Base-by-base conservation (phyloP, 2,888 invertebrate species). In the Drosophila ustulata region DNA sequence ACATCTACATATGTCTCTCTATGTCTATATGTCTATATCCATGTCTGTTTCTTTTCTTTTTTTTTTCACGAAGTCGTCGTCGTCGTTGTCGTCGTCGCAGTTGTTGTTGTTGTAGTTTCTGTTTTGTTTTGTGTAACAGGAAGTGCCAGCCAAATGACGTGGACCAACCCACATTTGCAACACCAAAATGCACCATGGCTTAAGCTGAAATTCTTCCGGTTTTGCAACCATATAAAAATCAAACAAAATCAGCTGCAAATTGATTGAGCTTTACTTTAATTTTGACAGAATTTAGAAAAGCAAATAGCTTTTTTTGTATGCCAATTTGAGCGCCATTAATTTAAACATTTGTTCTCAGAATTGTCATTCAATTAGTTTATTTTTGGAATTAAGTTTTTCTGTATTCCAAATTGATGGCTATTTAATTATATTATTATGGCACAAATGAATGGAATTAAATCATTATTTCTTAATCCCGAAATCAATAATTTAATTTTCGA, bases 181-280 rank as follows among this genome's bases (percentile, higher is more conserved):
- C 53, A 59, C 58, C 66, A 67, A 75, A 62, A 62, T 67, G 56
- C 71, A 75, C 45, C 13, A 26, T 56, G 55, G 52, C 45, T 53
- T 32, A 8, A 51, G 26, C 34, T 32, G 25, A 70, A 78, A 76
- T 75, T 84, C 87, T 85, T 85, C 85, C 85, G 85, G 86, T 84
- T 79, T 85, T 55, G 51, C 71, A 74, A 70, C 50, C 51, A 41
- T 4, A 46, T 13, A 49, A 5, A 34, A 45, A 41, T 23, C 28
- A 46, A 55, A 34, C 37, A 28, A 64, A 41, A 32, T 7, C 39
- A 32, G 26, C 26, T 7, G 4, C 6, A 6, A 4, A 18, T 47
- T 58, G 55, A 11, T 41, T 0, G 7, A 26, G 13, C n/a, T 37
- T 30, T 26, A 41, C 37, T 32, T 30, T 0, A 3, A 9, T n/a